Base-by-base conservation (phyloP, 2,113 vertebrate genomes). In the Neomonachus schauinslandi region DNA sequence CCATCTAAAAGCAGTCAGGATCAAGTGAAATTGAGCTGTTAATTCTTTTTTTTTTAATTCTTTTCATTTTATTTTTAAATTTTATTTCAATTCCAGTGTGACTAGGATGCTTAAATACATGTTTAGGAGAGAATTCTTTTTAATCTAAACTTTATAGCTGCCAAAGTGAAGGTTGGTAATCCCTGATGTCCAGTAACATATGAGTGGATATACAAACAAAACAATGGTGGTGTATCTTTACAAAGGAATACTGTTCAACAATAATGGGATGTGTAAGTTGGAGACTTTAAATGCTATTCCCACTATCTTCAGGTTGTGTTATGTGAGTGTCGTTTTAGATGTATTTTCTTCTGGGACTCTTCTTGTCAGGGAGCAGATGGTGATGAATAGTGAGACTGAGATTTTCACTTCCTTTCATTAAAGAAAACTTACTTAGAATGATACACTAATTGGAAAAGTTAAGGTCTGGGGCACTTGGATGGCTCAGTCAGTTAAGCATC, bases 111-210 rank as follows among this genome's bases (percentile, higher is more conserved):
- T 69, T 67, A 95, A 36, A 72, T 51, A 71, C 10, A 16, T 87
- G 33, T 91, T 81, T 65, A 83, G 76, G 74, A 87, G 36, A 69
- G 16, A 94, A 28, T 74, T 94, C 7, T 89, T 94, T 85, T 85
- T 86, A 81, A 42, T 86, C 4, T 71, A 49, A 81, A 93, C 77
- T 93, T 69, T 39, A 63, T 65, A 84, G 71, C 69, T 94, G 33
- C 69, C 51, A 67, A 28, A 61, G 36, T 91, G 51, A 83, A 96
- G 26, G n/a, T 65, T 39, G 24, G 22, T 83, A 39, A 63, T 88
- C 59, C 92, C 55, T 91, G 22, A 65, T 85, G 18, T 87, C 31
- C 57, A 63, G 84, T 59, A 91, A 46, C 11, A 10, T 4, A 3
- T 79, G 49, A 89, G 51, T 95, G 8, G 24, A 71, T 49, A 80